phyloP scores from a whole-genome alignment of 2,888 invertebrate species.

The Athrips mouffetella region DNA sequence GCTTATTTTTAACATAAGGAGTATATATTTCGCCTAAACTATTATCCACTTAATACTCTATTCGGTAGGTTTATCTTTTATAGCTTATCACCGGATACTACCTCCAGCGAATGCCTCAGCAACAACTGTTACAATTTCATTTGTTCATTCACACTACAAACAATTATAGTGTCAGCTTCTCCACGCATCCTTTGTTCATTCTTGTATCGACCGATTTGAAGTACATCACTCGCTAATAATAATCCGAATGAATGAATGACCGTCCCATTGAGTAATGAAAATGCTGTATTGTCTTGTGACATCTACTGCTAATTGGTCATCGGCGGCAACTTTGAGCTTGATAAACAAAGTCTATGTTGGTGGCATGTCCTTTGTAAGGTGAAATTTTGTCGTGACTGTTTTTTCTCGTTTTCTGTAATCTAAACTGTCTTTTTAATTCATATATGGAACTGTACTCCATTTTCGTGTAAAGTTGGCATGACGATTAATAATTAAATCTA shows the following conservation, averaged over 20 bases:
- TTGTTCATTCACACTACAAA: slow-evolving; percentile 15
- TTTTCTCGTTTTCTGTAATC: background rate
- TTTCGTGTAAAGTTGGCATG: too few species aligned
- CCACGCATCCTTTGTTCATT: slow-evolving; percentile 37
- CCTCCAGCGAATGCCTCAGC: background rate
- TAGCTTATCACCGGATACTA: slow-evolving; percentile 6
- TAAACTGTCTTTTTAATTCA: too few species aligned
- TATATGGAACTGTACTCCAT: too few species aligned
- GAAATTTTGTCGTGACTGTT: background rate
- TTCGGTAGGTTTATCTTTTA: background rate
- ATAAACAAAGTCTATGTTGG: slow-evolving; percentile 43
- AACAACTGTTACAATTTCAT: slow-evolving; percentile 16
- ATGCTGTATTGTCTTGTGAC: slow-evolving; percentile 57
- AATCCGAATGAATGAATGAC: slow-evolving; percentile 50
- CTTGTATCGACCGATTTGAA: slow-evolving; percentile 48
- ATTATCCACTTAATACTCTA: background rate
- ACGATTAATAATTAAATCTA: too few species aligned
- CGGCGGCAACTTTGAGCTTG: slow-evolving; percentile 51
- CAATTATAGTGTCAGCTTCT: slow-evolving; percentile 19
- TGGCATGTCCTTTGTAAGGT: slow-evolving; percentile 32
- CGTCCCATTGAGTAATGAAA: slow-evolving; percentile 55
- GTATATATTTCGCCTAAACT: too few species aligned
- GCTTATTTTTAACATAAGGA: too few species aligned
- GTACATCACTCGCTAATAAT: slow-evolving; percentile 46
- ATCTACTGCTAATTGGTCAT: slow-evolving; percentile 53